Evolutionary conservation across 2,888 invertebrate genomes (phyloP).

Genomic region (Cheilosia grossa): DNA sequence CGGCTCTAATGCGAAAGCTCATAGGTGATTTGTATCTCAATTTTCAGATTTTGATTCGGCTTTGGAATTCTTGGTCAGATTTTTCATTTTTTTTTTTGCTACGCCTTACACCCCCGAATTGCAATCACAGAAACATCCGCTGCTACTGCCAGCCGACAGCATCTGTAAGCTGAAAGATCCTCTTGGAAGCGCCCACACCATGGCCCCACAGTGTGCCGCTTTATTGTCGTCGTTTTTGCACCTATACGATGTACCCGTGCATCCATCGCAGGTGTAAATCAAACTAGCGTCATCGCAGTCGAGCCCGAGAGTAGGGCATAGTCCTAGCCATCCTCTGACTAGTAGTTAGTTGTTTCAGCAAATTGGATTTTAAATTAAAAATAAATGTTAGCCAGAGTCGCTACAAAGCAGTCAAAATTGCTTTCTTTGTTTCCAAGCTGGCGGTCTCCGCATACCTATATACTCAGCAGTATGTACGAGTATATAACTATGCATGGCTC

Average conservation of each 20-base stretch:
- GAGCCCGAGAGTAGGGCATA: conserved; percentile 25
- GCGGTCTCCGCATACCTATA: conserved; percentile 38
- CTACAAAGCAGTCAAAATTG: conserved; percentile 76
- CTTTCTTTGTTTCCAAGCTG: conserved; percentile 76
- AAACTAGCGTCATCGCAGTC: conserved; percentile 71
- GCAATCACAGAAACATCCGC: conserved; percentile 46
- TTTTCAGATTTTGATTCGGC: conserved; percentile 72
- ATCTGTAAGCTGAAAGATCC: conserved; percentile 25
- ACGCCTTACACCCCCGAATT: conserved; percentile 16
- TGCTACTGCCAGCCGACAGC: conserved; percentile 15
- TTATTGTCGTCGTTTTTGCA: conserved; percentile 68
- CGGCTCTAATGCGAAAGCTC: conserved; percentile 35
- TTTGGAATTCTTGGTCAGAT: conserved; percentile 60
- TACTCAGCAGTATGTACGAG: conserved; percentile 8
- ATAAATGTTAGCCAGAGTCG: conserved; percentile 76
- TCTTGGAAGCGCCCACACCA: conserved; percentile 47
- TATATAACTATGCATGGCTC: background rate
- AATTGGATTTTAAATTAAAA: conserved; percentile 77
- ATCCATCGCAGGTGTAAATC: conserved; percentile 75
- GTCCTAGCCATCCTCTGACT: conserved; percentile 46
- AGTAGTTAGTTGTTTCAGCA: conserved; percentile 76
- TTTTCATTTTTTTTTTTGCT: background rate
- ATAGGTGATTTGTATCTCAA: conserved; percentile 73
- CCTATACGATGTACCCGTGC: conserved; percentile 54
- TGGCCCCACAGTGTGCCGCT: conserved; percentile 1